These are phyloP conservation scores for Psilopsiagon aymara DNA, from an alignment of 2,113 vertebrate genomes.

Conservation along the genomic window DNA sequence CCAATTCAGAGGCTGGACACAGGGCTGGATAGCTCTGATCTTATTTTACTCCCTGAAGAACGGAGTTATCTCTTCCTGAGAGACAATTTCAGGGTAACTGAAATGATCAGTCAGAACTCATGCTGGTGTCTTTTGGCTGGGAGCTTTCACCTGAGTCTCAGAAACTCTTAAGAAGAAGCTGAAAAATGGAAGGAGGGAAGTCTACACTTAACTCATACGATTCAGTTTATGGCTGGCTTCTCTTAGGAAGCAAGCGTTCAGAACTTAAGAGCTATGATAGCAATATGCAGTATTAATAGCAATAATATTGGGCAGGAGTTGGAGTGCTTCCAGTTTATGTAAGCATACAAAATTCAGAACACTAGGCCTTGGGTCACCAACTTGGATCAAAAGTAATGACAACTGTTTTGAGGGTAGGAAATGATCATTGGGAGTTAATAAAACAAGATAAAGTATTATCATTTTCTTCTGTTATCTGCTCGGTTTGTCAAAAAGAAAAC, in stretches of 20 bases:
- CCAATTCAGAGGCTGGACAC: accelerated
- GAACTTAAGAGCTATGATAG: background rate
- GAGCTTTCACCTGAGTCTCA: background rate
- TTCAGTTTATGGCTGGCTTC: background rate
- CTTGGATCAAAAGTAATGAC: background rate
- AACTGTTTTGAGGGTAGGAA: background rate
- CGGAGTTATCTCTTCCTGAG: background rate
- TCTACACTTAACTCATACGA: background rate
- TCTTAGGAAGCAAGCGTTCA: background rate
- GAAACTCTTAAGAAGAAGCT: background rate
- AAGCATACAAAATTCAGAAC: background rate
- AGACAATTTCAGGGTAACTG: background rate
- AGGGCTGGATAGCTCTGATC: background rate
- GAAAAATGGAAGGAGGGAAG: background rate
- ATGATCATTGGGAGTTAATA: background rate
- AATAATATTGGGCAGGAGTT: background rate
- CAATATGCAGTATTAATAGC: background rate
- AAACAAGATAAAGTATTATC: background rate
- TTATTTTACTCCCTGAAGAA: background rate
- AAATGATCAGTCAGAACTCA: background rate
- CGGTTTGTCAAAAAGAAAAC: background rate
- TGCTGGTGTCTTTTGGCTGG: background rate
- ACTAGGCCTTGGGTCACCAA: background rate
- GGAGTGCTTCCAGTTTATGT: background rate
- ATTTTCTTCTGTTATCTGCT: background rate